phyloP scores from a whole-genome alignment of 2,888 invertebrate species.

The Cataglyphis albicans region DNA sequence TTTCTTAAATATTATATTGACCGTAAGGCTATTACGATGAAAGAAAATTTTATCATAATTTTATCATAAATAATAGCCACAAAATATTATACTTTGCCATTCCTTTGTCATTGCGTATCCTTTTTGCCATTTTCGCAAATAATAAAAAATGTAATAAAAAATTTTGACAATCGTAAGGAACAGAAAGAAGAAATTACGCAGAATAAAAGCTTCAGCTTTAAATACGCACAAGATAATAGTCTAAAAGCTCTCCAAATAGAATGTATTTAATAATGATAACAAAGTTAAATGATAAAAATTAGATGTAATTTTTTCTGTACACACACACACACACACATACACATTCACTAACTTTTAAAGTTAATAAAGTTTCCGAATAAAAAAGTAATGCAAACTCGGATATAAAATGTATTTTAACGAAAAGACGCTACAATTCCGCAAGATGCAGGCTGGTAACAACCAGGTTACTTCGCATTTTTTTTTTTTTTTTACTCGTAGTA shows the following conservation, averaged over 20 bases:
- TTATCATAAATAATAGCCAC: neutral
- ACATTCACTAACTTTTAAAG: slow-evolving; percentile 3
- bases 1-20: slow-evolving; percentile 6
- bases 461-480: slow-evolving; percentile 32
- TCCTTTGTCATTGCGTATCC: too few relatives aligned
- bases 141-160: neutral
- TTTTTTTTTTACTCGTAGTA: neutral
- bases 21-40: neutral
- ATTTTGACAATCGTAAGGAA: neutral
- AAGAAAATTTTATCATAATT: neutral
- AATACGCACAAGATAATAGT: neutral
- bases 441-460: neutral
- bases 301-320: neutral
- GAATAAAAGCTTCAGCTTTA: neutral
- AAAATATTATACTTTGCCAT: neutral
- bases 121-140: neutral
- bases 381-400: slow-evolving; percentile 35
- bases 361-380: slow-evolving; percentile 15
- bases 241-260: neutral
- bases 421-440: slow-evolving; percentile 32
- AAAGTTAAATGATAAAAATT: slow-evolving; percentile 17
- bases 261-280: slow-evolving; percentile 3
- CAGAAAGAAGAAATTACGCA: neutral
- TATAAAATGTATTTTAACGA: slow-evolving; percentile 46
- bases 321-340: neutral